phyloP scores from a whole-genome alignment of 2,888 invertebrate species.

The Mythimna ferrago region DNA sequence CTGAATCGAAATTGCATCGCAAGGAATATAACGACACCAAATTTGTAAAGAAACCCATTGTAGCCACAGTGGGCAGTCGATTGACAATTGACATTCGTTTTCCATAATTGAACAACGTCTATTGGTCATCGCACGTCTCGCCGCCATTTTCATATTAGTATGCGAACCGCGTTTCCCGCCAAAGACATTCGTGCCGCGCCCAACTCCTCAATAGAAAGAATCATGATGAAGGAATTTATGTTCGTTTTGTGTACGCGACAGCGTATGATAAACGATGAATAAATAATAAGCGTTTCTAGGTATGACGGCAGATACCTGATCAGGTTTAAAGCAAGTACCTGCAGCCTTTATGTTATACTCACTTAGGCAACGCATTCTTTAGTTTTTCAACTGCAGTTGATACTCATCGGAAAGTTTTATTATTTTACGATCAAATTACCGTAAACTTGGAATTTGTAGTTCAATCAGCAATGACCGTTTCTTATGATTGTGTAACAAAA shows the following conservation, averaged over 20 bases:
- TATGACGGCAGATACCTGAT: conserved; percentile 65
- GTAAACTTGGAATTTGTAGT: conserved; percentile 51
- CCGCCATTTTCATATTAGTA: conserved; percentile 80
- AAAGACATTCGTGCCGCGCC: conserved; percentile 87
- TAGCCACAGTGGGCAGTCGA: conserved; percentile 72
- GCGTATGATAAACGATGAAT: conserved; percentile 83
- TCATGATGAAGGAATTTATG: conserved; percentile 88
- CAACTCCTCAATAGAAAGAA: conserved; percentile 87
- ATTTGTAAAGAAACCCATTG: conserved; percentile 83
- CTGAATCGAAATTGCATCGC: conserved; percentile 70
- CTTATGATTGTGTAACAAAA: conserved; percentile 41
- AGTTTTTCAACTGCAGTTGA: conserved; percentile 15
- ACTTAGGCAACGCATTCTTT: conserved; percentile 39
- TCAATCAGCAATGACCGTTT: conserved; percentile 27
- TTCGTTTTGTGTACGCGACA: conserved; percentile 73
- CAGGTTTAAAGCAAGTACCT: conserved; percentile 49
- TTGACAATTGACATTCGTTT: conserved; percentile 78
- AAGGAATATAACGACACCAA: conserved; percentile 71
- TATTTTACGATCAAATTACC: conserved; percentile 47
- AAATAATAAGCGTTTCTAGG: conserved; percentile 78
- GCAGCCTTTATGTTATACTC: conserved; percentile 15
- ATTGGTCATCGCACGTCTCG: conserved; percentile 74
- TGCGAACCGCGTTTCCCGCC: conserved; percentile 83
- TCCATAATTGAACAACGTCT: conserved; percentile 76
- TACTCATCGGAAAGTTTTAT: conserved; percentile 29